Evolutionary conservation across 2,888 invertebrate genomes (phyloP).

Genomic region (Hydropsyche betteni): DNA sequence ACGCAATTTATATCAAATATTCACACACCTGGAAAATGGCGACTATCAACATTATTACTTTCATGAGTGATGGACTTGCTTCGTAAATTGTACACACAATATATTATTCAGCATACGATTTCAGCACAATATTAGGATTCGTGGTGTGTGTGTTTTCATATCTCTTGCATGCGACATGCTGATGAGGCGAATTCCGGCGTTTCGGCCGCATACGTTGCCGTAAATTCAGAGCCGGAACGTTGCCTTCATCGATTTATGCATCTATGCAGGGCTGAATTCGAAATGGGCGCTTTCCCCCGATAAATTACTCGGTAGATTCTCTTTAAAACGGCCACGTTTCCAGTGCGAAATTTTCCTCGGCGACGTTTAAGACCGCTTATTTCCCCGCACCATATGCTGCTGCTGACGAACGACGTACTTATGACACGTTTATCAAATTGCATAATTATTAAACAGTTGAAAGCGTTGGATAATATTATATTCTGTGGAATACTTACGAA

Average conservation of each 20-base stretch:
- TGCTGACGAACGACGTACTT: background rate
- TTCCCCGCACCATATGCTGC: background rate
- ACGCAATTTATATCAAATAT: too few relatives aligned
- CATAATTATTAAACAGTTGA: background rate
- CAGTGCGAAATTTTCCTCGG: constrained; percentile 2
- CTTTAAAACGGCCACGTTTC: constrained; percentile 7
- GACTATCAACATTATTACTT: too few relatives aligned
- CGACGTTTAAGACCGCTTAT: constrained; percentile 6
- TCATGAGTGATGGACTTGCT: too few relatives aligned
- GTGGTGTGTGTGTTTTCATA: constrained; percentile 25
- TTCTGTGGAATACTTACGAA: too few relatives aligned
- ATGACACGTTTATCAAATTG: background rate
- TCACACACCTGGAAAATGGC: too few relatives aligned
- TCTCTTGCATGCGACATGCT: constrained; percentile 36
- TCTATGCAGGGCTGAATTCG: constrained; percentile 36
- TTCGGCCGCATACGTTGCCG: constrained; percentile 30
- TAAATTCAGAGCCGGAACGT: constrained; percentile 44
- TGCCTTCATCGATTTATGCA: constrained; percentile 48
- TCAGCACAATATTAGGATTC: background rate
- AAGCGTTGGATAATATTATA: too few relatives aligned
- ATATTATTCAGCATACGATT: too few relatives aligned
- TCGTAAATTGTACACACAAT: too few relatives aligned
- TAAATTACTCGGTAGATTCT: constrained; percentile 25
- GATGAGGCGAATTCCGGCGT: constrained; percentile 39
- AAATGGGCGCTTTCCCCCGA: constrained; percentile 18